A percentile compares a stretch with the other conserved stretches of the same genome.
phyloP scores from a whole-genome alignment of 2,113 vertebrate genomes.

The Oenanthe oenanthe region DNA sequence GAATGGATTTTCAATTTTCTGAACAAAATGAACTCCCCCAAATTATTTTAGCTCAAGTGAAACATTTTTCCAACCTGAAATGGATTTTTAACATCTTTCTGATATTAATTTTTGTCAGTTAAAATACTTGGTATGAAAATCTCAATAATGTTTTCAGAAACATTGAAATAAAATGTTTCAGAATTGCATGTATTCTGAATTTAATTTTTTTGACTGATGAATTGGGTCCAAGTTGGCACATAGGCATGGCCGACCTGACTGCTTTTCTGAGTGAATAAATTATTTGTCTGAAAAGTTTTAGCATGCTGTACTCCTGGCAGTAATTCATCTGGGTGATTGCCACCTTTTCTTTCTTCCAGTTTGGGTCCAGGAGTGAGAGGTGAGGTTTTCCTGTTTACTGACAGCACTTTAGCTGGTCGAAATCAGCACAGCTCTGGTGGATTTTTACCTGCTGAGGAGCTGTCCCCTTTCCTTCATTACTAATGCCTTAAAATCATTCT shows the following conservation, averaged over 20 bases:
- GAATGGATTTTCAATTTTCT: constrained; percentile 45
- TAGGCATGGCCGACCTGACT: not conserved
- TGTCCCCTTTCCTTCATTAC: constrained; percentile 33
- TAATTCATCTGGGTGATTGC: not conserved
- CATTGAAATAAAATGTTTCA: not conserved
- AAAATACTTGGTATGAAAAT: not conserved
- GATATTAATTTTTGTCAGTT: constrained; percentile 30
- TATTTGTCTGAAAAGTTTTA: not conserved
- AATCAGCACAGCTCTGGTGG: not conserved
- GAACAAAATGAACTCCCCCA: not conserved
- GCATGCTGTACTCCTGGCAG: not conserved
- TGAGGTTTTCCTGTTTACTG: not conserved
- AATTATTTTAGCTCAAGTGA: constrained; percentile 33
- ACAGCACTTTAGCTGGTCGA: not conserved
- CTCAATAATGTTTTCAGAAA: not conserved
- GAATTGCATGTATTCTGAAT: not conserved
- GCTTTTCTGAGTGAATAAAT: not conserved
- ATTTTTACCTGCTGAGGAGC: constrained; percentile 56
- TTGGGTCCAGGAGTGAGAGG: not conserved
- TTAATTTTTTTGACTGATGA: not conserved
- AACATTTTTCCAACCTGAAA: constrained; percentile 29
- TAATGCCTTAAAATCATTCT: constrained; percentile 55
- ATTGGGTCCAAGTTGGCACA: not conserved
- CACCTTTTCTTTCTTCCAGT: not conserved
- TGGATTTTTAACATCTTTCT: not conserved